Conservation (phyloP, 2,888 invertebrate species). For the Poecilobothrus nobilitatus region DNA sequence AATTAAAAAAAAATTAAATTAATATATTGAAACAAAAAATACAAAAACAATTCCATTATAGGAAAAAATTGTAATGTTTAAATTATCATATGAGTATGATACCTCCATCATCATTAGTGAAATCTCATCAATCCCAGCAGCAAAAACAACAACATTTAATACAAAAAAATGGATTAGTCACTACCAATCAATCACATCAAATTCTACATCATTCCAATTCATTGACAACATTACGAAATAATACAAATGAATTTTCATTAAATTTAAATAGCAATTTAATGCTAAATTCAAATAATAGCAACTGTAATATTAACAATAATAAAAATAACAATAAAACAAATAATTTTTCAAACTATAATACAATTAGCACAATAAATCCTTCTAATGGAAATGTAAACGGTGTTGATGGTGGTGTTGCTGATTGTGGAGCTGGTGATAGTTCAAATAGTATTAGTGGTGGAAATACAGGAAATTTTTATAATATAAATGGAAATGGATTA, state of each 20-base stretch:
- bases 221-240: background rate
- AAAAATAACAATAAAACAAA: background rate
- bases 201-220: background rate
- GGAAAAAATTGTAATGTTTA: background rate
- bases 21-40: no score
- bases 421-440: background rate
- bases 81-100: slow-evolving; percentile 7
- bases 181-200: background rate
- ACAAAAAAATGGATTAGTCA: slow-evolving; percentile 25
- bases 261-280: background rate
- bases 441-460: no score
- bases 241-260: background rate
- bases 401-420: background rate
- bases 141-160: slow-evolving; percentile 16
- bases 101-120: slow-evolving; percentile 12
- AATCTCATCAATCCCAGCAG: slow-evolving; percentile 14
- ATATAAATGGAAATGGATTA: background rate
- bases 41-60: no score
- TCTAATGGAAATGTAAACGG: background rate
- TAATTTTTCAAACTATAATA: background rate
- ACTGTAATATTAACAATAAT: slow-evolving; percentile 2
- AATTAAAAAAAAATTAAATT: no score
- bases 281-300: background rate
- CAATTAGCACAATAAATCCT: background rate
- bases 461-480: background rate